phyloP scores from a whole-genome alignment of 2,888 invertebrate species.

The Drosophila lutescens region DNA sequence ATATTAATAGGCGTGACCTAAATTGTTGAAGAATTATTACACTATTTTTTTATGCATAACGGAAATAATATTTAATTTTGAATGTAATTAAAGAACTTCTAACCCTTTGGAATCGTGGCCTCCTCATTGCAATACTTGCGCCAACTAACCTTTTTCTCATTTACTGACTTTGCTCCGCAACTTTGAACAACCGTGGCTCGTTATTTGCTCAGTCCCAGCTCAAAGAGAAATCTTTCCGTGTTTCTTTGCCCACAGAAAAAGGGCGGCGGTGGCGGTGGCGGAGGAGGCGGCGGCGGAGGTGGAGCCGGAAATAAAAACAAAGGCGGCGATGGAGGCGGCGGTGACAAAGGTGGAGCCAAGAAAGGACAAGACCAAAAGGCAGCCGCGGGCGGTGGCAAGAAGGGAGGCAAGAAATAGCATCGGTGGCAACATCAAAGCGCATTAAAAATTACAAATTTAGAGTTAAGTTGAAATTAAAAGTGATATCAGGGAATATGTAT shows the following conservation, averaged over 20 bases:
- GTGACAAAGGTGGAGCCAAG: conserved; percentile 72
- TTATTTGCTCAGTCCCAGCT: conserved; percentile 48
- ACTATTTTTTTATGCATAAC: background rate
- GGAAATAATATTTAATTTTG: background rate
- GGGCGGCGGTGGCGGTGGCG: conserved; percentile 56
- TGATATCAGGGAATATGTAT: conserved; percentile 36
- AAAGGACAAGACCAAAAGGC: conserved; percentile 80
- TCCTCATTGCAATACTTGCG: background rate
- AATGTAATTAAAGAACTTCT: conserved; percentile 2
- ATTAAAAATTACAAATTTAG: conserved; percentile 48
- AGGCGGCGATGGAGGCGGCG: conserved; percentile 45
- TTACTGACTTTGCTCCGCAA: conserved; percentile 33
- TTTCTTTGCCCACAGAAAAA: conserved; percentile 74
- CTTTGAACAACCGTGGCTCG: conserved; percentile 47
- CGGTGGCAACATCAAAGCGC: conserved; percentile 57
- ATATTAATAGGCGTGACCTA: background rate
- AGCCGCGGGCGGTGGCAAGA: conserved; percentile 74
- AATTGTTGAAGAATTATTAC: background rate
- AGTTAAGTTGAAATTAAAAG: conserved; percentile 47
- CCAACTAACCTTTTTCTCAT: conserved; percentile 41
- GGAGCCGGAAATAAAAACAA: conserved; percentile 69
- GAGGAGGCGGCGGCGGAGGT: conserved; percentile 38
- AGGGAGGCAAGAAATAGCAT: conserved; percentile 82
- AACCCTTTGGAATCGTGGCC: background rate
- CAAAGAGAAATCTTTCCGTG: conserved; percentile 49